Base-by-base conservation (phyloP, 2,797 vertebrate genomes). In the Myotis vivesi region DNA sequence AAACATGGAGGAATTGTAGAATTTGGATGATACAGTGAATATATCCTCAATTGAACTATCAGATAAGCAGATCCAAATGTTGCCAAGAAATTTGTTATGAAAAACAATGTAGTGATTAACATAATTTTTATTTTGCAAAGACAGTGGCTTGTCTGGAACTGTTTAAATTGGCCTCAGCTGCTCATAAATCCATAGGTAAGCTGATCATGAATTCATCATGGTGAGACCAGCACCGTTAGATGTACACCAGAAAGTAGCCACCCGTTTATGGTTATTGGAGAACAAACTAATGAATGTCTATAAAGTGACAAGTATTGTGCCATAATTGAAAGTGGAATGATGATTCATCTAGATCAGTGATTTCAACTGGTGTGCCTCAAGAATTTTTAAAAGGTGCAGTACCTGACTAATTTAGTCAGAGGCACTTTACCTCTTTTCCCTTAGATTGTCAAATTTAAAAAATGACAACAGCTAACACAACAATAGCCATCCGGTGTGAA, bases 61-160 rank as follows among this genome's bases (percentile, higher is more conserved):
- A 94, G 76, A 85, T 55, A 88, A 81, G 2, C 68, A 80, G 53
- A n/a, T 68, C 25, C 44, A 91, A 82, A 77, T 89, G 28, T 49
- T 85, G 79, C 30, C 68, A 96, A 81, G 73, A 75, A 87, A 89
- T 91, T 91, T 87, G 49, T 89, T 92, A 17, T 51, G 66, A 88
- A 89, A 91, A 71, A 51, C 68, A 73, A 36, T 36, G 22, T 57
- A 49, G 66, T 87, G 19, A 73, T 75, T 89, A 87, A 82, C 69
- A 53, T 59, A 22, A 13, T 87, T 87, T 92, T 92, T 87, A 49
- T 91, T 94, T 79, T 88, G 51, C 41, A 62, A 83, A 88, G 68
- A 36, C 59, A n/a, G 53, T 68, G 85, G 7, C 83, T 92, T 83
- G 64, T 55, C 17, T 93, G 44, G 30, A 69, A 81, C 49, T 90